A percentile compares a stretch with the other conserved stretches of the same genome.
Conservation (phyloP, 23 tunicate genomes). For the Aplidium turbinatum region DNA sequence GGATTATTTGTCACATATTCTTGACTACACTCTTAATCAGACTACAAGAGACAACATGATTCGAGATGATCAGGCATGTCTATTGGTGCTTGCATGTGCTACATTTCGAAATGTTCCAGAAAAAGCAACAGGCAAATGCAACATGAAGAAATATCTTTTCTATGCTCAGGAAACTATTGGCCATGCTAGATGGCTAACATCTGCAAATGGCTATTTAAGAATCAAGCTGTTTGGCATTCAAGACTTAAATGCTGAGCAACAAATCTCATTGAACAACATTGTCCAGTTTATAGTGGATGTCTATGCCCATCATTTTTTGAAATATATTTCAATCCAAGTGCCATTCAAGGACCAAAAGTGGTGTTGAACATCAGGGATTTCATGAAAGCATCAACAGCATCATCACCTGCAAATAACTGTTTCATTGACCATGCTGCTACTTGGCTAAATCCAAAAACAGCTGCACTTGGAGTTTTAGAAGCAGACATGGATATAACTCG, state of each 20-base stretch:
- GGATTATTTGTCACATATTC: background rate
- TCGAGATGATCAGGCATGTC: constrained; percentile 17
- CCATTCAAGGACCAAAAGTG: constrained; percentile 9
- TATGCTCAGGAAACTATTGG: constrained; percentile 7
- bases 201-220: constrained; percentile 1
- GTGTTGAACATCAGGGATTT: constrained; percentile 7
- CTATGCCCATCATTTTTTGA: background rate
- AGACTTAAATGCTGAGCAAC: constrained; percentile 14
- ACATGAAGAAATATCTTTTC: constrained; percentile 9
- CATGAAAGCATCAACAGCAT: background rate
- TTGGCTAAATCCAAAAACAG: too few relatives aligned
- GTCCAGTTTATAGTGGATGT: constrained; percentile 1
- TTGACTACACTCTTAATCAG: background rate
- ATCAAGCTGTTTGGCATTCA: constrained; percentile 12
- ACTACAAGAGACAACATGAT: constrained; percentile 1
- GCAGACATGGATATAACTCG: too few relatives aligned
- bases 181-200: constrained; percentile 14
- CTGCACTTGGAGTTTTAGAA: too few relatives aligned
- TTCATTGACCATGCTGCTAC: background rate
- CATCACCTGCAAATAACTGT: background rate
- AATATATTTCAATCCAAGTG: background rate
- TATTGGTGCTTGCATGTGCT: constrained; percentile 9
- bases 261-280: background rate
- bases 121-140: constrained; percentile 4
- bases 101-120: constrained; percentile 6